Evolutionary conservation across 1,140 invertebrate species (phyloP), one percentile per base, ranked within the genome.

Genomic region (Diachasma alloeum): DNA sequence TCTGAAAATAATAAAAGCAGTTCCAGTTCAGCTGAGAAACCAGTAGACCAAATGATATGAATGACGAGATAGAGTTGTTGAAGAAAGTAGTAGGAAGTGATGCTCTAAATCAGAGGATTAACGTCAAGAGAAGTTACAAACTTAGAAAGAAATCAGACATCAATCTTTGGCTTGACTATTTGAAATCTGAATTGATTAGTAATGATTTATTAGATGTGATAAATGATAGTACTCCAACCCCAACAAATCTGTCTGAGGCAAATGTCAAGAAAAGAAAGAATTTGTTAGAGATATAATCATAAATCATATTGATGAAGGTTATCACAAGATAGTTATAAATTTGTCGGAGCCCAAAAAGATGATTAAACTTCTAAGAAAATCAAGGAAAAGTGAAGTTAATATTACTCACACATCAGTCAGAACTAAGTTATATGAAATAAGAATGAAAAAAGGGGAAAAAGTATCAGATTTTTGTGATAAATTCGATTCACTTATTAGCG

Each of bases 141-240:
- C 72, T 77, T 83, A 71, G 71, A 80, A 72, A 81, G 78, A 37
- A 75, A 74, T 24, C 80, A 83, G 42, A 81, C 75, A 31, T 37
- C 81, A 42, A 79, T 78, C 73, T 82, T n/a, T 84, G 83, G 83
- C 5, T 82, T 0, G 79, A 82, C 44, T 76, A 78, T 66, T 68
- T 84, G 0, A 81, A 78, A 66, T 81, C 83, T 24, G 80, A 83
- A 26, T 72, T 82, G 9, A 82, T 78, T 10, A 84, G 80, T 53
- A 81, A 72, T 77, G 8, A 74, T 4, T 63, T 83, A 22, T 59
- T 82, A 13, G 77, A 82, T 75, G 13, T 82, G 36, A 78, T 84
- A n/a, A n/a, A n/a, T 42, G 80, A 84, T 68, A 81, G 74, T 22
- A 42, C 76, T 13, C 22, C 15, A 37, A 39, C 48, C 53, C 78